phyloP scores from a whole-genome alignment of 1,140 invertebrate genomes.

The Diachasmimorpha longicaudata region DNA sequence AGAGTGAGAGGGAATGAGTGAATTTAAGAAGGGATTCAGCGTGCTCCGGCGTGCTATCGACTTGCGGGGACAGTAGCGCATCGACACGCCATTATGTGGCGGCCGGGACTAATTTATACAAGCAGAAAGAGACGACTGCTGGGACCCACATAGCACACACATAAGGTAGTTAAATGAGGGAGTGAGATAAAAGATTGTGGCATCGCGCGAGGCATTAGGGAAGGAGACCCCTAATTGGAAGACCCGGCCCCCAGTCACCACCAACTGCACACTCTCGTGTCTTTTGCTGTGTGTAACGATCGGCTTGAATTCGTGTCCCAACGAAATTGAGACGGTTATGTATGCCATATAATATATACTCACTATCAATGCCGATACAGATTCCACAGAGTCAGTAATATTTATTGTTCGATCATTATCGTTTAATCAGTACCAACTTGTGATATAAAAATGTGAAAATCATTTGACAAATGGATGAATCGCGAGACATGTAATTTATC shows the following conservation, averaged over 20 bases:
- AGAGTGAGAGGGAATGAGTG: conserved; percentile 28
- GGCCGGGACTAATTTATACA: conserved; percentile 64
- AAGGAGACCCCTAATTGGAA: conserved; percentile 59
- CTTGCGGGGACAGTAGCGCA: conserved; percentile 57
- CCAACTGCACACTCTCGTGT: conserved; percentile 19
- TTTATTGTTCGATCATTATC: background rate
- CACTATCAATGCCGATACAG: background rate
- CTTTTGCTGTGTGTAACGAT: conserved; percentile 53
- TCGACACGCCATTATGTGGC: conserved; percentile 64
- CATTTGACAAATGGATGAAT: background rate
- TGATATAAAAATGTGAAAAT: too few species aligned
- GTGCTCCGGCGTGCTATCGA: conserved; percentile 33
- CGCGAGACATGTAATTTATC: background rate
- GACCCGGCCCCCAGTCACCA: conserved; percentile 43
- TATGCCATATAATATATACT: conserved; percentile 25
- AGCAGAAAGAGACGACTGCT: conserved; percentile 47
- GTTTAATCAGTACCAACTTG: background rate
- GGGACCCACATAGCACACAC: conserved; percentile 43
- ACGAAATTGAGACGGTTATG: conserved; percentile 36
- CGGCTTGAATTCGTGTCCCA: conserved; percentile 53
- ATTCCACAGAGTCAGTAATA: background rate
- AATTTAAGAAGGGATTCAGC: conserved; percentile 16
- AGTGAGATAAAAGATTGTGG: conserved; percentile 28
- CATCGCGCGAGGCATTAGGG: conserved; percentile 30
- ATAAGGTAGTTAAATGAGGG: conserved; percentile 22